Evolutionary conservation across 2,888 invertebrate species (phyloP).

Genomic region (Nymphalis urticae): DNA sequence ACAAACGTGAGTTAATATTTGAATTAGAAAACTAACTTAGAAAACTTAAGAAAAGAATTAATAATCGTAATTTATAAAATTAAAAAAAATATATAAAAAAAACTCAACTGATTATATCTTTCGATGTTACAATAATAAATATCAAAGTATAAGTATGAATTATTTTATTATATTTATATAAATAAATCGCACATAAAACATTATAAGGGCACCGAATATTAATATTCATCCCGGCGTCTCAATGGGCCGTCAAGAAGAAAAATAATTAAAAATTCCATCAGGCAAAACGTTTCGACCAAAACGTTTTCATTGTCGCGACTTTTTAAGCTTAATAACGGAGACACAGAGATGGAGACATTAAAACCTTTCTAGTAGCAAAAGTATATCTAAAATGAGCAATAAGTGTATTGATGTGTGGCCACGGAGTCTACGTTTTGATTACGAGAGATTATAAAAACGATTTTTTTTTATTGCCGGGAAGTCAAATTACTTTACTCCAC

Average conservation of each 20-base stretch:
- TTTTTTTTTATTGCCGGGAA: too few relatives aligned
- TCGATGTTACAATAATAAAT: too few relatives aligned
- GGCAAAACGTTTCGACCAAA: constrained; percentile 58
- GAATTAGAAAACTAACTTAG: too few relatives aligned
- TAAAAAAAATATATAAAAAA: too few relatives aligned
- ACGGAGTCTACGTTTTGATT: constrained; percentile 19
- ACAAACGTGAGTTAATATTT: background rate
- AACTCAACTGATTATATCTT: too few relatives aligned
- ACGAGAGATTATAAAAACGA: too few relatives aligned
- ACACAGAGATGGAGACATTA: constrained; percentile 72
- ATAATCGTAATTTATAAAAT: background rate
- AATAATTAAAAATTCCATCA: constrained; percentile 59
- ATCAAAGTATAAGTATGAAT: too few relatives aligned
- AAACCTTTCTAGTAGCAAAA: constrained; percentile 65
- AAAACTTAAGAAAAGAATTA: background rate
- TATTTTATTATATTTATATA: constrained; percentile 15
- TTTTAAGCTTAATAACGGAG: constrained; percentile 73
- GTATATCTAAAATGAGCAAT: constrained; percentile 66
- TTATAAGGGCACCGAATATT: constrained; percentile 21
- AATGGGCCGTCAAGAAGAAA: constrained; percentile 42
- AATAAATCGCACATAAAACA: too few relatives aligned
- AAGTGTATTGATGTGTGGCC: constrained; percentile 36
- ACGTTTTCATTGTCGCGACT: constrained; percentile 60
- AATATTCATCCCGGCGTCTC: constrained; percentile 32
- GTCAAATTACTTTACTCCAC: too few relatives aligned